These are phyloP conservation scores for Drosophila lutescens DNA, from an alignment of 2,888 invertebrate genomes.

Conservation along the genomic window DNA sequence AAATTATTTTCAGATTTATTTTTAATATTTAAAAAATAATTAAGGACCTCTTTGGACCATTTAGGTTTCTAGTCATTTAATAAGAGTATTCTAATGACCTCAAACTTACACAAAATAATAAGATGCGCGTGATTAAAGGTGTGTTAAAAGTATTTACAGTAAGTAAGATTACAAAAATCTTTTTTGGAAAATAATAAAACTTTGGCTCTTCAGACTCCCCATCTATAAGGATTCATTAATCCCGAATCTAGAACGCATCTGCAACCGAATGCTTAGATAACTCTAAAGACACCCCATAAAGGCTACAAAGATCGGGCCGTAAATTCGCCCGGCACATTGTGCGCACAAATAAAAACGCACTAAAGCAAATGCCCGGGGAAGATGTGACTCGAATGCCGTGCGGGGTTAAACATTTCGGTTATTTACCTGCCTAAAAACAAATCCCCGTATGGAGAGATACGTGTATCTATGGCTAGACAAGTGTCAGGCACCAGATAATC, in stretches of 20 bases:
- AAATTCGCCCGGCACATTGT: conserved; percentile 31
- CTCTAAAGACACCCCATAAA: conserved; percentile 37
- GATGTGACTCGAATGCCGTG: conserved; percentile 66
- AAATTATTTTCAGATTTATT: too few relatives aligned
- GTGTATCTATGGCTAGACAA: conserved; percentile 65
- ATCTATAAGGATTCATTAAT: not conserved
- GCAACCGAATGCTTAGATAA: conserved; percentile 11
- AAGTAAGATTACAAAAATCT: too few relatives aligned
- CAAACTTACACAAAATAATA: too few relatives aligned
- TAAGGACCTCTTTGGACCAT: too few relatives aligned
- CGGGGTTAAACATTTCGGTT: conserved; percentile 54
- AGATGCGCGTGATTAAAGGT: too few relatives aligned
- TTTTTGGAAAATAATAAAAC: too few relatives aligned
- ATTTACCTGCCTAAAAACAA: conserved; percentile 69
- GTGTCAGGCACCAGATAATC: conserved; percentile 72
- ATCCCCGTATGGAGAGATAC: conserved; percentile 29
- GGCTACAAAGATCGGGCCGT: conserved; percentile 36
- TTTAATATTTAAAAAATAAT: too few relatives aligned
- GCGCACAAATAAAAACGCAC: conserved; percentile 56
- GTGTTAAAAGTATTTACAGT: too few relatives aligned
- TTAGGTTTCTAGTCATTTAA: too few relatives aligned
- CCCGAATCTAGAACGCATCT: not conserved
- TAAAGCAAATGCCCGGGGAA: conserved; percentile 61
- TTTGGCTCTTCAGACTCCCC: not conserved
- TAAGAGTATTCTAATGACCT: too few relatives aligned